Base-by-base conservation (phyloP, 2,888 invertebrate genomes). In the Aporophyla nigra region DNA sequence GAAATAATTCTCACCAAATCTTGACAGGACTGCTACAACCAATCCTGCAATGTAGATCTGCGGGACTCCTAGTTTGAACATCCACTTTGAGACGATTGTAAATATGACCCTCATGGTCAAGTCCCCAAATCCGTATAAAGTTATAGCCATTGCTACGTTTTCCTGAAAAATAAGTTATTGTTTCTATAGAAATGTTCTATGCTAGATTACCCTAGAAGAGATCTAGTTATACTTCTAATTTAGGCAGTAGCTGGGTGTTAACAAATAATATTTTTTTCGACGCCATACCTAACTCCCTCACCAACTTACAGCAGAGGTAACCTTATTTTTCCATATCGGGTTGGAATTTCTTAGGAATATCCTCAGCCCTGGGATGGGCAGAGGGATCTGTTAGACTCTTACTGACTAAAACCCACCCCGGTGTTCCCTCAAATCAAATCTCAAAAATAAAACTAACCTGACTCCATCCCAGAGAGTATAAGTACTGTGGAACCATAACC, bases 121-220 rank as follows among this genome's bases (percentile, higher is more conserved):
- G 49, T 83, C 83, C 0, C 83, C 83, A 27, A 83, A 74, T 1
- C 83, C 86, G 14, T 78, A 83, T 16, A 83, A 27, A 2, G 83
- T 61, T 53, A 83, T 43, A 12, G 73, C 73, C 67, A 74, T 56
- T n/a, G 83, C 86, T 1, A 83, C 79, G 19, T 74, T 74, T 40
- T 83, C 71, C 83, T 83, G 33, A 54, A 70, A 85, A 33, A 46
- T 19, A n/a, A 61, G 5, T 21, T 0, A 43, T 78, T 24, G 16
- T 16, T 16, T 27, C 7, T 46, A 46, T 56, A 33, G 1, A 1
- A 14, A 14, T 27, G n/a, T 49, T 24, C 2, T 6, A 27, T 27
- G 3, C 16, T 12, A 5, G 10, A 12, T 46, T 63, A 46, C 24
- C 3, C 10, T 21, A 27, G 7, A 2, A 21, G 19, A 49, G 0